These are phyloP conservation scores for Rhinichthys klamathensis DNA, from an alignment of 2,113 vertebrate species.

Conservation along the genomic window DNA sequence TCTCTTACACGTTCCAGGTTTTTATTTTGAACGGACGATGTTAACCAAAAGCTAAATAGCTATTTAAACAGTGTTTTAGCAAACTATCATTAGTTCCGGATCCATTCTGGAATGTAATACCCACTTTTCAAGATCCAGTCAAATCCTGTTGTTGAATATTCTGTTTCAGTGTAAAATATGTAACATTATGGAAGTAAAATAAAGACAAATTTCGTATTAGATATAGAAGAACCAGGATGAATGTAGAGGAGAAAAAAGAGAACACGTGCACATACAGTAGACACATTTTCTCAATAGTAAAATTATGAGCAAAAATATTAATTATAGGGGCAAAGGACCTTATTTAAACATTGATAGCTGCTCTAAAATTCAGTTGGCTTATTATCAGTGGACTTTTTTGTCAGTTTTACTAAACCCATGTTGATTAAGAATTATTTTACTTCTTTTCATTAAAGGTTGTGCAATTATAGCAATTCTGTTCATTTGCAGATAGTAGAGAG, in stretches of 20 bases:
- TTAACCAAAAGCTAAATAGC: background rate
- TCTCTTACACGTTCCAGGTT: background rate
- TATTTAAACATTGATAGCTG: slow-evolving; percentile 25
- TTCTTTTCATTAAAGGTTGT: slow-evolving; percentile 8
- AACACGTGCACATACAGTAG: background rate
- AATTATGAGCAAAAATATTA: slow-evolving; percentile 14
- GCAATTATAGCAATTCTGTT: background rate
- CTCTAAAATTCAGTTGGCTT: background rate
- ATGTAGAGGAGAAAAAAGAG: background rate
- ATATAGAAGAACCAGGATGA: background rate
- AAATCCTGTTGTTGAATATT: background rate
- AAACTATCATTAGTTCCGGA: background rate
- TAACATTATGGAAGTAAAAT: background rate
- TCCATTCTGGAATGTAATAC: background rate
- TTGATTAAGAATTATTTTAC: slow-evolving; percentile 19
- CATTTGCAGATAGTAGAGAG: background rate
- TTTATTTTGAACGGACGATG: background rate
- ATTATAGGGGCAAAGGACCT: background rate
- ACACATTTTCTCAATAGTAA: background rate
- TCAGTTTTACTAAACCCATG: slow-evolving; percentile 20
- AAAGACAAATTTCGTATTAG: background rate
- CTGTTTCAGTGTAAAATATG: background rate
- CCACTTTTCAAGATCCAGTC: background rate
- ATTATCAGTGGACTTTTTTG: background rate
- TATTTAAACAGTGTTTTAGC: background rate